Conservation (phyloP, 2,113 vertebrate genomes). For the Seriola rivoliana region DNA sequence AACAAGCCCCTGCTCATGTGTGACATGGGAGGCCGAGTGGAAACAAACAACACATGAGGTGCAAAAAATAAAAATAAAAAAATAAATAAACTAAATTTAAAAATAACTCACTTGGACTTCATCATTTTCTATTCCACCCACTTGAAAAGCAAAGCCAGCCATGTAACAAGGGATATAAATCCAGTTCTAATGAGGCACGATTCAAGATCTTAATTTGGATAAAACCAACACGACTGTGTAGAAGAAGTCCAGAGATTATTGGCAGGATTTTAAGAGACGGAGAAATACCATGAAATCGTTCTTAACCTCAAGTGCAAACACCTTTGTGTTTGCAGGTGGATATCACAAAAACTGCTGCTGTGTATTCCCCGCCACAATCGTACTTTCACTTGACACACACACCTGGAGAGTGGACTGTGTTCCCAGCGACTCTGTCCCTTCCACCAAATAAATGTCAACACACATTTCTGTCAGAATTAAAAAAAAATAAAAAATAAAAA, state of each 20-base stretch:
- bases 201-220: not conserved
- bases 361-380: conserved; percentile 1
- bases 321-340: not conserved
- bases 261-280: not conserved
- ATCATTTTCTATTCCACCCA: conserved; percentile 11
- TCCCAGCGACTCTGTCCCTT: not conserved
- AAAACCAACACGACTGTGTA: not conserved
- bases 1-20: conserved; percentile 51
- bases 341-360: not conserved
- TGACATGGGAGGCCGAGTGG: conserved; percentile 54
- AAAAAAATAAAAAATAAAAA: not conserved
- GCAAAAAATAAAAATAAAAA: conserved; percentile 3
- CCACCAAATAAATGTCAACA: conserved; percentile 43
- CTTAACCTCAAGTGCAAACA: conserved; percentile 2
- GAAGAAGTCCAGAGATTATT: not conserved
- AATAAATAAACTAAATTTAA: conserved; percentile 5
- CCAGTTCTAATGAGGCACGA: not conserved
- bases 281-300: not conserved
- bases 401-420: conserved; percentile 4
- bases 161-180: not conserved
- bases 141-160: conserved; percentile 5
- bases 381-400: not conserved
- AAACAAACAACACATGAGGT: conserved; percentile 49
- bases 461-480: conserved; percentile 31
- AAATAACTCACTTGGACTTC: conserved; percentile 40